Evolutionary conservation across 37 sponge, comb jelly and placozoan species (phyloP), one percentile per base, ranked within the genome.

Genomic region (Corticium candelabrum): DNA sequence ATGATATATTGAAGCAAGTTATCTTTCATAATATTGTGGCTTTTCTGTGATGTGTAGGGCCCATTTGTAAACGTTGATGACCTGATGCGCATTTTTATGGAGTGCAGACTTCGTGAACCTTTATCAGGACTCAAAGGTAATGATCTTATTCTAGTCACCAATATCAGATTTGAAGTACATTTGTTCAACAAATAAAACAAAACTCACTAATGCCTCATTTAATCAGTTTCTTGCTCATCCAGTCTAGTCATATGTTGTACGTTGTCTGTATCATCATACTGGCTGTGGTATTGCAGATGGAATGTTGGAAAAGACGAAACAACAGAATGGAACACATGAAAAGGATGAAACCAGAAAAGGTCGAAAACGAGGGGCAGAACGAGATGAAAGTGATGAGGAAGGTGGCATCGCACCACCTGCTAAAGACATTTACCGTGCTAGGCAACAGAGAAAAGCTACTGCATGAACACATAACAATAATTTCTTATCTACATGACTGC

Each of bases 31-130:
- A 15, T 34, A 11, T 39, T 35, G 35, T 79, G 37, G 34, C 21
- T 74, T 35, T 68, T 33, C 29, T 11, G 40, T 36, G 35, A 34
- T 62, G 7, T 56, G 4, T 68, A 93, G 87, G 97, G 97, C 5
- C 93, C 93, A 0, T 96, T 92, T 84, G 97, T 96, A 2, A 38
- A 85, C 35, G 73, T 96, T 5, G 89, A 90, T 74, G 86, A 92
- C 35, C 83, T 96, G 39, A 77, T 92, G 39, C 68, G 78, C 33
- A 38, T 82, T 21, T 72, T 96, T 4, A 80, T 57, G 37, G 68
- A 82, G 68, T 3, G 39, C 62, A 21, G 21, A 11, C 21, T 50
- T 11, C 62, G 62, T 21, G 15, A 21, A 27, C 62, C 62, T 21
- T 50, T 21, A 21, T 50, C 62, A 21, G 62, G 62, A 50, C 62